A percentile compares a stretch with the other conserved stretches of the same genome.
Evolutionary conservation across 2,113 vertebrate genomes (phyloP).

Genomic region (Gambusia holbrooki): DNA sequence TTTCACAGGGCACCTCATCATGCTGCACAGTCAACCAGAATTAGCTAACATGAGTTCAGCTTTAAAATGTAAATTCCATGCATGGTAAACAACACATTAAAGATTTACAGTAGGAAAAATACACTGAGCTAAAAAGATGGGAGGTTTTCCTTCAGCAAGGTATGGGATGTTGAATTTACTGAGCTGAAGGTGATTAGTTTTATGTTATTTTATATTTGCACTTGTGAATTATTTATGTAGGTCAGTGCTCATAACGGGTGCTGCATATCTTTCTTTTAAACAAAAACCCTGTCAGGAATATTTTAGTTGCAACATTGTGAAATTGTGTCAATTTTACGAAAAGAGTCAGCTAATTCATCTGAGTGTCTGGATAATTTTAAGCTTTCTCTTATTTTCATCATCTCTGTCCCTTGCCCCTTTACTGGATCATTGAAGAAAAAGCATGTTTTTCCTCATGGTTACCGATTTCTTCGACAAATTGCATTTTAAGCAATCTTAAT

Average conservation of each 20-base stretch:
- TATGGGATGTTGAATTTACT: neutral
- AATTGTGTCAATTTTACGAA: neutral
- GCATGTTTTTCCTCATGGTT: neutral
- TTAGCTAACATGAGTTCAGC: conserved; percentile 27
- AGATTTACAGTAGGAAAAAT: neutral
- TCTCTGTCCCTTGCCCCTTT: neutral
- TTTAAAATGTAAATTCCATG: conserved; percentile 41
- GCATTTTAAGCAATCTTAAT: neutral
- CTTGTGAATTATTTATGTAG: neutral
- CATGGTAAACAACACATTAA: conserved; percentile 22
- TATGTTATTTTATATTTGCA: neutral
- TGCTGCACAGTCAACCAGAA: conserved; percentile 1
- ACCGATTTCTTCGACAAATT: neutral
- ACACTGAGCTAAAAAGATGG: neutral
- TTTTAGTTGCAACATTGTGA: neutral
- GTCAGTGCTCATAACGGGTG: neutral
- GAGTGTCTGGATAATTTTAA: neutral
- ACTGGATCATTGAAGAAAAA: neutral
- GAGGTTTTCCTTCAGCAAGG: neutral
- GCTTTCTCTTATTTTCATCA: conserved; percentile 4
- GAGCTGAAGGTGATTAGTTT: neutral
- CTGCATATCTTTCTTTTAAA: neutral
- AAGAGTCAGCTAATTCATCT: neutral
- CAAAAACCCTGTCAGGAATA: neutral
- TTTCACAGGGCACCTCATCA: conserved; percentile 19